phyloP scores from a whole-genome alignment of 2,888 invertebrate species.

The Lochmaea capreae region DNA sequence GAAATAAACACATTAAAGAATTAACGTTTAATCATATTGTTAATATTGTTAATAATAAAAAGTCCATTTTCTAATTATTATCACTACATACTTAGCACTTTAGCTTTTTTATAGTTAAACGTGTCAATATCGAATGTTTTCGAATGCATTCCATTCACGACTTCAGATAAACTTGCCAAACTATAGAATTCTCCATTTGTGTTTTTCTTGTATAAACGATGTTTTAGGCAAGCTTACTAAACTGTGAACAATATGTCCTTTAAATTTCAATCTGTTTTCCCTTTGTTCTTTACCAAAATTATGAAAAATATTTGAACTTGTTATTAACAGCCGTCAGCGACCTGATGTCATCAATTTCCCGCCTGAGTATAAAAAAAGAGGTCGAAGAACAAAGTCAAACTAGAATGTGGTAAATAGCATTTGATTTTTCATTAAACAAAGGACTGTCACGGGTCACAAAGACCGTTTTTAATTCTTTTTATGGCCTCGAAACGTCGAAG shows the following conservation, averaged over 20 bases:
- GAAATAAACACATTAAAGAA: no score
- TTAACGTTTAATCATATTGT: no score
- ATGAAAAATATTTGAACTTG: slow-evolving; percentile 17
- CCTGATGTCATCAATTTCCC: slow-evolving; percentile 30
- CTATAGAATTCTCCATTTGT: no score
- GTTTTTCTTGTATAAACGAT: not conserved
- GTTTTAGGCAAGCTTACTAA: not conserved
- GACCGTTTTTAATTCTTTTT: slow-evolving; percentile 35
- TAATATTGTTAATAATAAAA: no score
- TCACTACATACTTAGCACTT: no score
- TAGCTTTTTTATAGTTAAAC: no score
- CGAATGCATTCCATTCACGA: no score
- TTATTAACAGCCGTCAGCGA: slow-evolving; percentile 26
- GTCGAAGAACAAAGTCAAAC: slow-evolving; percentile 29
- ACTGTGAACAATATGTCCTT: not conserved
- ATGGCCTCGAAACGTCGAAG: slow-evolving; percentile 28
- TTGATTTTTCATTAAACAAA: slow-evolving; percentile 43
- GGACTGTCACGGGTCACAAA: slow-evolving; percentile 35
- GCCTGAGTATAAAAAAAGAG: slow-evolving; percentile 14
- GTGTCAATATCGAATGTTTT: no score
- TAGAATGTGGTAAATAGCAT: slow-evolving; percentile 38
- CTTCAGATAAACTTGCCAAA: no score
- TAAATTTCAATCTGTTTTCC: not conserved
- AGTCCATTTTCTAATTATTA: no score
- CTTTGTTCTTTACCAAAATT: not conserved